phyloP scores from a whole-genome alignment of 2,888 invertebrate species.

The Dusona sp. region DNA sequence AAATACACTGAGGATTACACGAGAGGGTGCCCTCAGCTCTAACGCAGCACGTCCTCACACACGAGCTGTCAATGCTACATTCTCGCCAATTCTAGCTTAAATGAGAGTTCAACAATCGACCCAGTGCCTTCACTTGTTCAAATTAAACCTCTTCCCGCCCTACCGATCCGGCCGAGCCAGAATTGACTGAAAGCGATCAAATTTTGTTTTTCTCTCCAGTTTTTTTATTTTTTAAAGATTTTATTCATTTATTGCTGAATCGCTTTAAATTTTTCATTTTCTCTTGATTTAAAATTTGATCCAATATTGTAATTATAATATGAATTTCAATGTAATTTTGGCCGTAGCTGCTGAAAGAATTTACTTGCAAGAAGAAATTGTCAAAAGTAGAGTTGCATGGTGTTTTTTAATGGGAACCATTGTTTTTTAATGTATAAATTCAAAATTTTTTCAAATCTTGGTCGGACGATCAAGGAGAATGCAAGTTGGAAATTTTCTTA shows the following conservation, averaged over 20 bases:
- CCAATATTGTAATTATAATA: too few species aligned
- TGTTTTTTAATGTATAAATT: too few species aligned
- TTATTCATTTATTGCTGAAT: background rate
- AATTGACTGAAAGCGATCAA: background rate
- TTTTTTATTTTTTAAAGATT: background rate
- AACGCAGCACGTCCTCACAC: slow-evolving; percentile 55
- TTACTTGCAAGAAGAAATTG: too few species aligned
- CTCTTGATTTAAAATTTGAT: too few species aligned
- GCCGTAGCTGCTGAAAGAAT: too few species aligned
- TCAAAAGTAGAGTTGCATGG: too few species aligned
- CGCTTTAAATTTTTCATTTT: background rate
- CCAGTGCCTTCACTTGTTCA: slow-evolving; percentile 52
- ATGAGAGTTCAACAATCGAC: slow-evolving; percentile 69
- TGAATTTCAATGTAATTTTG: too few species aligned
- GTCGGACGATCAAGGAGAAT: background rate
- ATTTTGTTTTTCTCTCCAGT: background rate
- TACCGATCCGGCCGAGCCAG: background rate
- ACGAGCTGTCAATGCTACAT: slow-evolving; percentile 68
- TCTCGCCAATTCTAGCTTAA: slow-evolving; percentile 70
- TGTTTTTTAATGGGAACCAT: too few species aligned
- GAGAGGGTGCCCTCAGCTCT: slow-evolving; percentile 4
- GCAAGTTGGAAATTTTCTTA: background rate
- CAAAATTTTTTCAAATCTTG: too few species aligned
- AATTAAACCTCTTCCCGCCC: slow-evolving; percentile 31
- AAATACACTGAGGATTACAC: background rate